These are phyloP conservation scores for Athrips mouffetella DNA, from an alignment of 2,888 invertebrate species.

Conservation along the genomic window DNA sequence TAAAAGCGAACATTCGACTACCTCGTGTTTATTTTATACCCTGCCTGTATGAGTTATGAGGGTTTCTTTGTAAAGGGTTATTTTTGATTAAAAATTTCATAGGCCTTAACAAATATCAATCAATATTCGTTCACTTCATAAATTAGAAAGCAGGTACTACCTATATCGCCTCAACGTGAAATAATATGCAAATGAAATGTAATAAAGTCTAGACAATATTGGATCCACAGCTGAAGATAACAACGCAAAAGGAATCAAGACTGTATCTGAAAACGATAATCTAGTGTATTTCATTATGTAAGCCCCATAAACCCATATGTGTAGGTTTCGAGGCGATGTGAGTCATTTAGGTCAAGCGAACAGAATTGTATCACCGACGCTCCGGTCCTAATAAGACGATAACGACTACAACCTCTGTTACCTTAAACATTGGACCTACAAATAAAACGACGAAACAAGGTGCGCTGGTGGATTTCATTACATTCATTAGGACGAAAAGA, in stretches of 20 bases:
- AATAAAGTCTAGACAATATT: not conserved
- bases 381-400: slow-evolving; percentile 19
- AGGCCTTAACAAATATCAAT: no score
- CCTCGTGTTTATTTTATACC: slow-evolving; percentile 31
- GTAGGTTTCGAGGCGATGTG: slow-evolving; percentile 15
- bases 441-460: not conserved
- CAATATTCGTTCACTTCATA: no score
- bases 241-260: not conserved
- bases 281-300: not conserved
- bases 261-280: slow-evolving; percentile 19
- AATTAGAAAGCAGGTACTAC: not conserved
- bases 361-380: slow-evolving; percentile 16
- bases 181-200: not conserved
- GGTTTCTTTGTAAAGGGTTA: no score
- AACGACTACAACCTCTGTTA: slow-evolving; percentile 16
- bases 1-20: slow-evolving; percentile 24
- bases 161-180: not conserved
- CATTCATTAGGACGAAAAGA: not conserved
- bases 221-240: not conserved
- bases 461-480: not conserved
- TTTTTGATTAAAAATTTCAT: no score
- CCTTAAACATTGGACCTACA: not conserved
- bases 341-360: slow-evolving; percentile 18
- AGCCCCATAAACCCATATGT: slow-evolving; percentile 8
- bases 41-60: slow-evolving; percentile 20